Percentiles rank a stretch among this genome's conserved stretches.
Conservation (phyloP, 2,888 invertebrate species). For the Melipona bicolor region DNA sequence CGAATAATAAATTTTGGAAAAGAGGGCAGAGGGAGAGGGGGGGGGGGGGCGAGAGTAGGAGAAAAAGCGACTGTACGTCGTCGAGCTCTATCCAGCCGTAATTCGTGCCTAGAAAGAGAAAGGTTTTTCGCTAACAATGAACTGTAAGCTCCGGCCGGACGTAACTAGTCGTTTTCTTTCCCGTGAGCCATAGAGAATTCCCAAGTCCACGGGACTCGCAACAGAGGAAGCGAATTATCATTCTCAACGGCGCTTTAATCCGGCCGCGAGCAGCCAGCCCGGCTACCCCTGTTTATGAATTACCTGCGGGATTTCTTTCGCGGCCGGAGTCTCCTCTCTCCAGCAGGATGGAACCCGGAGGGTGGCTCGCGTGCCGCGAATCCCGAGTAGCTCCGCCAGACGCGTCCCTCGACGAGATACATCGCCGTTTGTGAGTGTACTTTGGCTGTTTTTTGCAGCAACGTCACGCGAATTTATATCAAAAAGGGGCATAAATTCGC, state of each 20-base stretch:
- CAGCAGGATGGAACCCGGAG: background rate
- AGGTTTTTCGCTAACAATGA: background rate
- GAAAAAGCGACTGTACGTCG: constrained; percentile 1
- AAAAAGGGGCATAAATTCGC: too few species aligned
- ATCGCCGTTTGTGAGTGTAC: background rate
- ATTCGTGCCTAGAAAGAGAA: constrained; percentile 2
- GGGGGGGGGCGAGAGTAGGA: background rate
- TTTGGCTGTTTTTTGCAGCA: background rate
- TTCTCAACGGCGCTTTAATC: constrained; percentile 46
- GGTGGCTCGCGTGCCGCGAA: background rate
- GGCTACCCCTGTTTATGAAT: background rate
- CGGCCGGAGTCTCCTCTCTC: background rate
- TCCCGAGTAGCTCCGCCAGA: background rate
- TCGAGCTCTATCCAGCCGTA: background rate
- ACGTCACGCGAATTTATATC: too few species aligned
- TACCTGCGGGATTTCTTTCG: background rate
- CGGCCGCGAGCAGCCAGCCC: background rate
- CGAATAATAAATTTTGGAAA: constrained; percentile 1
- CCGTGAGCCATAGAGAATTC: background rate
- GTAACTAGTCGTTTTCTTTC: background rate
- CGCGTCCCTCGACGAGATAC: background rate
- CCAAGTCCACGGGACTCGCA: background rate
- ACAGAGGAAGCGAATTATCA: background rate
- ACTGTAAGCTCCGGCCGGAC: background rate
- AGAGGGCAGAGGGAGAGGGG: background rate